Evolutionary conservation across 2,797 vertebrate species (phyloP), one percentile per base, ranked within the genome.

Genomic region (Sebastes nivosus): DNA sequence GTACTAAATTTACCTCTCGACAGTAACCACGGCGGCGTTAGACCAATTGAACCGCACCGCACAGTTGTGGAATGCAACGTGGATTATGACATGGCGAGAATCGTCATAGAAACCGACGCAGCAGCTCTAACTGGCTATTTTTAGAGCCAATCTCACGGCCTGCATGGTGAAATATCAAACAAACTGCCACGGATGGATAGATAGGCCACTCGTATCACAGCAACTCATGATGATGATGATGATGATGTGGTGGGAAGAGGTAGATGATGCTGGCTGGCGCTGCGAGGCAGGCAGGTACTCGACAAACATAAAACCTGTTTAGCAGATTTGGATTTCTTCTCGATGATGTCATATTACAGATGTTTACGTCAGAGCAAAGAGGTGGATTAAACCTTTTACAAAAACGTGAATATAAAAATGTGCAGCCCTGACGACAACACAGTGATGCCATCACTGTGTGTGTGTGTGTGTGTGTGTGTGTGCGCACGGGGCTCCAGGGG

Each of bases 41-140:
- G 85, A 87, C 88, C 92, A 90, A 91, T 92, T 50, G 20, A 73
- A 42, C 54, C 0, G 72, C 77, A 34, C 67, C 4, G 68, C 76
- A 80, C 78, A 34, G 89, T 83, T 76, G 84, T 88, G 87, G 90
- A 90, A 90, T 75, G 88, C 81, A 90, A 84, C 65, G 86, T 92
- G 91, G 91, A 88, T 90, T 88, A 89, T 92, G 90, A 92, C 88
- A 86, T 83, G 85, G 82, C 30, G 55, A 80, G 82, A 86, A 91
- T 89, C 82, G 81, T 89, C 90, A 92, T 80, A 91, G 89, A 91
- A 93, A 92, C 86, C 74, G 36, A 92, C 54, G 77, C 89, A 93
- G 90, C 87, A 77, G 84, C 87, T 88, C 82, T 76, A 81, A 64
- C 67, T 4, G 84, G 77, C 88, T 93, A 93, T 94, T 94, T 93